Evolutionary conservation across 2,113 vertebrate species (phyloP).

Genomic region (Papio anubis): DNA sequence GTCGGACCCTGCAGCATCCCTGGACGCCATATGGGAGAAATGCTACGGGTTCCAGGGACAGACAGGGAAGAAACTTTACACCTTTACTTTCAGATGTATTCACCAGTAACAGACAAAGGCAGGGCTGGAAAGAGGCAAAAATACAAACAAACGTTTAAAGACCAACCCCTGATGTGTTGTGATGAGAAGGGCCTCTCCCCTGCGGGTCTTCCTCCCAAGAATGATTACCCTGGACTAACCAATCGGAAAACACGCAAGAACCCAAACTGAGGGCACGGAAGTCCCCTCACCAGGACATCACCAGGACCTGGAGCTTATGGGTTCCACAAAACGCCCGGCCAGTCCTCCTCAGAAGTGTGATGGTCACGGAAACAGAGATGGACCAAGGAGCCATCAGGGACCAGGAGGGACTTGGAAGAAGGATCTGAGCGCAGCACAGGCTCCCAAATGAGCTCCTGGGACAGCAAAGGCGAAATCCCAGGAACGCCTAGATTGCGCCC

Average conservation of each 20-base stretch:
- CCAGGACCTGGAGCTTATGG: no score
- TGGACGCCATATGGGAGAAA: fast-evolving
- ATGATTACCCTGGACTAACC: neutral
- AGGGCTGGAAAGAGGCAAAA: neutral
- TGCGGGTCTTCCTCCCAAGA: no score
- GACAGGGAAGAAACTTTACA: neutral
- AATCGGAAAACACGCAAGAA: neutral
- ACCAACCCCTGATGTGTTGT: fast-evolving
- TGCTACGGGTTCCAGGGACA: neutral
- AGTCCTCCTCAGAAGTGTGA: neutral
- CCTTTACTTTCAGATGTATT: no score
- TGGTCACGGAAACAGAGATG: fast-evolving
- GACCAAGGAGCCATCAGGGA: neutral
- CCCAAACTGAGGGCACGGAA: neutral
- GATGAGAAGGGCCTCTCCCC: neutral
- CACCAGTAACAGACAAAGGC: neutral
- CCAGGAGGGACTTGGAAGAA: no score
- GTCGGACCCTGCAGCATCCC: fast-evolving
- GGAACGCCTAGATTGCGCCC: no score
- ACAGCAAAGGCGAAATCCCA: neutral
- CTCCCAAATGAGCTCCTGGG: no score
- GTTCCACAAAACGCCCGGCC: neutral
- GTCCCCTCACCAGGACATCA: no score
- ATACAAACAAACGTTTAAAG: neutral
- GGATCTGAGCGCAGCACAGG: fast-evolving